Evolutionary conservation across 2,888 invertebrate species (phyloP).

Genomic region (Apocheima hispidaria): DNA sequence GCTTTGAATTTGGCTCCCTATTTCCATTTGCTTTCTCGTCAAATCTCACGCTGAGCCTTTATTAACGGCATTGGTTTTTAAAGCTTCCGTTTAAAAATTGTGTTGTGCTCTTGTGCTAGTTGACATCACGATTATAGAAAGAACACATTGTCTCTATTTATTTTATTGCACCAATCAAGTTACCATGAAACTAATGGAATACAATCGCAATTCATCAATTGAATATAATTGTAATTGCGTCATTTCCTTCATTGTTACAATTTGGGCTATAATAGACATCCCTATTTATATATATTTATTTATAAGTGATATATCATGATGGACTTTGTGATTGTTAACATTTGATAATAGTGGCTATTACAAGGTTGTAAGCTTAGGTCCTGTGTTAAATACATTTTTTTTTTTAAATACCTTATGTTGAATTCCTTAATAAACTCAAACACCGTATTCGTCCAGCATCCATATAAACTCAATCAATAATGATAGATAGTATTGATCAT

Average conservation of each 20-base stretch:
- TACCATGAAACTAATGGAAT: constrained; percentile 33
- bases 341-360: constrained; percentile 29
- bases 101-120: not conserved
- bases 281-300: constrained; percentile 20
- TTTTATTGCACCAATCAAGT: constrained; percentile 37
- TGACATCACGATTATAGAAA: not conserved
- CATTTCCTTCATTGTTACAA: constrained; percentile 56
- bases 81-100: constrained; percentile 65
- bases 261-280: constrained; percentile 35
- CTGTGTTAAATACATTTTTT: constrained; percentile 34
- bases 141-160: constrained; percentile 28
- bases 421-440: constrained; percentile 57
- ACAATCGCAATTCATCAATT: constrained; percentile 53
- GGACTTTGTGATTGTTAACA: constrained; percentile 35
- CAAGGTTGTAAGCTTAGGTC: constrained; percentile 23
- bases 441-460: constrained; percentile 55
- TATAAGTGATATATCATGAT: constrained; percentile 30
- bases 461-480: constrained; percentile 63
- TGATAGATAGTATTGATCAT: constrained; percentile 65
- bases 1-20: constrained; percentile 63
- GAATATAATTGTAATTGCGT: constrained; percentile 55
- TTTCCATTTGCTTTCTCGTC: constrained; percentile 59
- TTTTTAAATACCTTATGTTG: constrained; percentile 30
- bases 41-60: constrained; percentile 62
- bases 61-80: constrained; percentile 51